Base-by-base conservation (phyloP, 2,113 vertebrate genomes). In the Seriola aureovittata region DNA sequence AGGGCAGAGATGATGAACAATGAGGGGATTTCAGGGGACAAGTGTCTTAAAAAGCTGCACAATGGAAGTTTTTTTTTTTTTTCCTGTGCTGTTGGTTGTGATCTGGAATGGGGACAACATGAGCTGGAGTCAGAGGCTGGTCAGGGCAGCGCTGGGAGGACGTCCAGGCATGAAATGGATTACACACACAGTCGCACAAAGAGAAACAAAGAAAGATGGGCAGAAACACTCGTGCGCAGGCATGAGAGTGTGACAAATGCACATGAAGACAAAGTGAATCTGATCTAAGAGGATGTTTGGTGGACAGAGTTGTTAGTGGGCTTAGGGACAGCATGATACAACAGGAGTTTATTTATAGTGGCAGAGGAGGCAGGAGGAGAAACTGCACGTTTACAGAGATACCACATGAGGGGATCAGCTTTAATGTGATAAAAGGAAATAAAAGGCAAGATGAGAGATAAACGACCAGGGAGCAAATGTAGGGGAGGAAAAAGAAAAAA, bases 161-260 rank as follows among this genome's bases (percentile, higher is more conserved):
- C 21, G 65, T 64, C 79, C 60, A 80, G 79, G 63, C 85, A 81
- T 82, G 81, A 90, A 92, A 91, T 85, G 82, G 75, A 85, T 88
- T 81, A 79, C 76, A 83, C 81, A 81, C 73, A 81, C 0, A 67
- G 48, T 29, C 10, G 34, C 83, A 36, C 75, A 55, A 38, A 73
- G 65, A 38, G 23, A 85, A 71, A 66, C 73, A 75, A 80, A 76
- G 72, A 69, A 16, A 29, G 58, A 81, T 9, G 66, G 21, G 48
- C n/a, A 38, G 38, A 66, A 17, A 57, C 9, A 34, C 55, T 67
- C n/a, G 42, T 73, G 75, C 70, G 72, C 32, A 36, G 65, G 68
- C 76, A 67, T 71, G 57, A 34, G 55, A 88, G 78, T 23, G 48
- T 60, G 84, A 88, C 77, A 65, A 72, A 84, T 6, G 69, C 66